phyloP scores from a whole-genome alignment of 2,888 invertebrate genomes.

The Lochmaea crataegi region DNA sequence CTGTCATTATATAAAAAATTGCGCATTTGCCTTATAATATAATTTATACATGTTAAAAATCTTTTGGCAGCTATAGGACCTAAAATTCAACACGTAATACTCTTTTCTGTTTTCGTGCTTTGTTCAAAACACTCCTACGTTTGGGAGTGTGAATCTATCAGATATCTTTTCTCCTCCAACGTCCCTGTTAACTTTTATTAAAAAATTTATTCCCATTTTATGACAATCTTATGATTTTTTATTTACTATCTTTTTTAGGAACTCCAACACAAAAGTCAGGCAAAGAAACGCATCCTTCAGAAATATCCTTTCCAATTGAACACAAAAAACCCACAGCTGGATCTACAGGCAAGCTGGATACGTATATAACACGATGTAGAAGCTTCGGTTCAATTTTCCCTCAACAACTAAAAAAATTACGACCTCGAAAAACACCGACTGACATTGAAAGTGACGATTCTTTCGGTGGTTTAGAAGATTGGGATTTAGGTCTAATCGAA shows the following conservation, averaged over 20 bases:
- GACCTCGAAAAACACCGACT: conserved; percentile 56
- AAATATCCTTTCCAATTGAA: conserved; percentile 36
- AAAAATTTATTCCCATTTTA: not conserved
- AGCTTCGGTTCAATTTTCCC: conserved; percentile 66
- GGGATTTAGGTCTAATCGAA: conserved; percentile 66
- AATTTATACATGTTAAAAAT: no score
- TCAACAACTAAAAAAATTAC: conserved; percentile 64
- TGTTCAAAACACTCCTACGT: no score
- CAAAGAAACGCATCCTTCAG: conserved; percentile 41
- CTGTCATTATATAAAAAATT: no score
- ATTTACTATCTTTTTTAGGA: conserved; percentile 27
- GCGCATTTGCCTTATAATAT: no score
- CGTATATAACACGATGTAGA: conserved; percentile 65
- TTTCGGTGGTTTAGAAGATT: conserved; percentile 66
- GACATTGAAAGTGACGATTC: conserved; percentile 66
- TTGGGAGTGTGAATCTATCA: no score
- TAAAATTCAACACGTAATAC: no score
- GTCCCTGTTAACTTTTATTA: no score
- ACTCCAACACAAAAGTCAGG: conserved; percentile 42
- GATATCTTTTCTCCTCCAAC: no score
- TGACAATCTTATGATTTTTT: not conserved
- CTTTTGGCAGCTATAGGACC: no score
- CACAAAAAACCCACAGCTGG: conserved; percentile 55
- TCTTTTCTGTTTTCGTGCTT: no score
- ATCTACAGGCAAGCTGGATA: conserved; percentile 63